Conservation (phyloP, 2,113 vertebrate genomes). For the Corythoichthys intestinalis region DNA sequence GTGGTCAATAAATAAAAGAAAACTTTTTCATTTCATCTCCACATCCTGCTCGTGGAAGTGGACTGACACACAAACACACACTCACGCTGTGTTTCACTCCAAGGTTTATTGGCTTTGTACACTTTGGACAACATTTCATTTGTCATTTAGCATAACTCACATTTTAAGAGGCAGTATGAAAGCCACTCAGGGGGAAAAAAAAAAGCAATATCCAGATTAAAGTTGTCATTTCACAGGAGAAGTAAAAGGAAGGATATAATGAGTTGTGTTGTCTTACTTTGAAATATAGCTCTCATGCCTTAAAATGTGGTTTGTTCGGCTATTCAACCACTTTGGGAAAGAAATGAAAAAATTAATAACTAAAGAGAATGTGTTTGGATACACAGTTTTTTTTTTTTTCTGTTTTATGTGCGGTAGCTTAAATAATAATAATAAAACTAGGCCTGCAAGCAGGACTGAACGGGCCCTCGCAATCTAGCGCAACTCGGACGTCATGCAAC, state of each 20-base stretch:
- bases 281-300: too few species aligned
- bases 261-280: neutral
- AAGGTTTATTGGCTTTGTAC: neutral
- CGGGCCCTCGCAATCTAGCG: too few species aligned
- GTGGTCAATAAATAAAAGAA: conserved; percentile 47
- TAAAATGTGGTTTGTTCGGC: too few species aligned
- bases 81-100: neutral
- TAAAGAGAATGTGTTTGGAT: too few species aligned
- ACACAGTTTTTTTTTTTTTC: too few species aligned
- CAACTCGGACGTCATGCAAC: too few species aligned
- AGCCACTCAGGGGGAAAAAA: neutral
- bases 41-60: conserved; percentile 3
- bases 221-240: neutral
- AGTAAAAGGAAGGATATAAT: neutral
- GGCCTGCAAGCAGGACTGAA: too few species aligned
- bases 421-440: too few species aligned
- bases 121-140: neutral
- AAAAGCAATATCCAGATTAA: neutral
- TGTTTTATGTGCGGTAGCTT: too few species aligned
- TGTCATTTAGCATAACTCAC: neutral
- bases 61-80: neutral
- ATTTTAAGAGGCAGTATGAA: neutral
- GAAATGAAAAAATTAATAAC: too few species aligned
- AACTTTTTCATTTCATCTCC: conserved; percentile 7
- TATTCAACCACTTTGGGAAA: too few species aligned